These are phyloP conservation scores for Hypsopygia costalis DNA, from an alignment of 2,888 invertebrate species.

Conservation along the genomic window DNA sequence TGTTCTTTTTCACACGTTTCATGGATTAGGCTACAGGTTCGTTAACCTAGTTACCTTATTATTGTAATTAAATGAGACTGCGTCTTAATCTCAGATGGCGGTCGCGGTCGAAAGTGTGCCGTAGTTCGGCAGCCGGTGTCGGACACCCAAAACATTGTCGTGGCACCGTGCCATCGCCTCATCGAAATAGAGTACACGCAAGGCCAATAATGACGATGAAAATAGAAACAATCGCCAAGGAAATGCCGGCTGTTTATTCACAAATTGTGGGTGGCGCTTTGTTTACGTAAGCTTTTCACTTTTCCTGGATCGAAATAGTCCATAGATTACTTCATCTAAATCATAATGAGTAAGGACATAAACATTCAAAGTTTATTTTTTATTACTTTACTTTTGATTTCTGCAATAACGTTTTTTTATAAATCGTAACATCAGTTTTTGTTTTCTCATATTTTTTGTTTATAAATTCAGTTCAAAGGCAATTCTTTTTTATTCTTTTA, in stretches of 20 bases:
- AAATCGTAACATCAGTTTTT: too few relatives aligned
- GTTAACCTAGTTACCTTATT: conserved; percentile 75
- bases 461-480: too few relatives aligned
- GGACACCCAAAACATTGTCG: conserved; percentile 55
- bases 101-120: conserved; percentile 59
- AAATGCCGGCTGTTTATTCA: conserved; percentile 28
- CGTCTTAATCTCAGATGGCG: conserved; percentile 39
- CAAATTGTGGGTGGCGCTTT: conserved; percentile 8
- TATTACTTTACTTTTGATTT: too few relatives aligned
- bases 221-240: conserved; percentile 46
- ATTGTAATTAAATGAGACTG: conserved; percentile 60
- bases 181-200: conserved; percentile 59
- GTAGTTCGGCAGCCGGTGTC: conserved; percentile 27
- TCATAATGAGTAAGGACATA: background rate
- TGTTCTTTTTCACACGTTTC: conserved; percentile 65
- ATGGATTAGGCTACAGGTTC: conserved; percentile 58
- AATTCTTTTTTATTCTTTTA: too few relatives aligned
- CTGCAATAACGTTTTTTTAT: too few relatives aligned
- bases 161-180: conserved; percentile 64
- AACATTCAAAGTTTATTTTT: too few relatives aligned
- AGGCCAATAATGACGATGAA: conserved; percentile 67
- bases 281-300: conserved; percentile 4
- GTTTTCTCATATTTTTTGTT: too few relatives aligned
- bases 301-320: background rate
- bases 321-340: background rate